phyloP scores from a whole-genome alignment of 2,113 vertebrate genomes.

The Haplochromis vanheusdeni region DNA sequence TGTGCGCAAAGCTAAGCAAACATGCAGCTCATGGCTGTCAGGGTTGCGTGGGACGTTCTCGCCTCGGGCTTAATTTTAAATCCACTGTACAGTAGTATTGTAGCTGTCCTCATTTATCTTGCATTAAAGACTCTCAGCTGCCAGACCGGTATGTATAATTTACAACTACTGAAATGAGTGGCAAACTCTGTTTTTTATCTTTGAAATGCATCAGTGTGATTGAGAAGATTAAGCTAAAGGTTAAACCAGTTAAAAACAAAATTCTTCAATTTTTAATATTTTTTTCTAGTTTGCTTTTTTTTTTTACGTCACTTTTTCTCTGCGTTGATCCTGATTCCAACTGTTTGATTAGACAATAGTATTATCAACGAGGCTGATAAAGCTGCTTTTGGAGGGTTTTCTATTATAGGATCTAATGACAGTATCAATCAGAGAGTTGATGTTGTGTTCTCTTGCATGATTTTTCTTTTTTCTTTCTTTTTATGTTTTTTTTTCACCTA shows the following conservation, averaged over 20 bases:
- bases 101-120: background rate
- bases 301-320: background rate
- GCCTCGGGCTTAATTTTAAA: conserved; percentile 17
- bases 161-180: background rate
- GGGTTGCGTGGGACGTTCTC: conserved; percentile 7
- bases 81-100: background rate
- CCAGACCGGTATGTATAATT: background rate
- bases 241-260: background rate
- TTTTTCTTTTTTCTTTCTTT: background rate
- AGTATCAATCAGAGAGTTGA: background rate
- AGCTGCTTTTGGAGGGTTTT: background rate
- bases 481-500: background rate
- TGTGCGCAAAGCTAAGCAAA: conserved; percentile 28
- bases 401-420: background rate
- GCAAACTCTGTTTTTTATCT: background rate
- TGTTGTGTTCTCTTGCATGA: background rate
- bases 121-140: background rate
- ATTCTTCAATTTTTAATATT: background rate
- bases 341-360: background rate
- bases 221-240: background rate
- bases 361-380: background rate
- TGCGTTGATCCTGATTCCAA: background rate
- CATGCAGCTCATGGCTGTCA: conserved; percentile 29
- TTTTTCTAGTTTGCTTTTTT: background rate
- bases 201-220: background rate